These are phyloP conservation scores for Eulemur rufifrons DNA, from an alignment of 2,113 vertebrate species.

Conservation along the genomic window DNA sequence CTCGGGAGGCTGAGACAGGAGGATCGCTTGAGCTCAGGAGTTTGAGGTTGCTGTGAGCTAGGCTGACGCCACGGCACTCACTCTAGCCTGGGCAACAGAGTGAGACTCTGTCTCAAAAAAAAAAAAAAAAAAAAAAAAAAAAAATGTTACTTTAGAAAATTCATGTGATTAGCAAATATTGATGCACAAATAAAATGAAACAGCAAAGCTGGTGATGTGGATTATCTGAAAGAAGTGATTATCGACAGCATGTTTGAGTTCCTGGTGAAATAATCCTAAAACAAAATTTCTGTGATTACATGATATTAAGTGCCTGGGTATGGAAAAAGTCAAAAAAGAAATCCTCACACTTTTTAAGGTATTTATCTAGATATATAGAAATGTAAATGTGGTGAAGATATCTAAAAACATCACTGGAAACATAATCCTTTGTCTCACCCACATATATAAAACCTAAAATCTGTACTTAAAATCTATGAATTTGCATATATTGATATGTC, in stretches of 20 bases:
- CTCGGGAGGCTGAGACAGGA: no score
- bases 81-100: no score
- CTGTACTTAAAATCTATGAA: background rate
- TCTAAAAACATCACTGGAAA: background rate
- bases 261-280: constrained; percentile 2
- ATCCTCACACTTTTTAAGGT: background rate
- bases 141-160: background rate
- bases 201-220: background rate
- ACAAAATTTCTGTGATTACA: background rate
- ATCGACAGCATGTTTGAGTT: background rate
- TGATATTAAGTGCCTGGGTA: background rate
- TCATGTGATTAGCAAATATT: background rate
- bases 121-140: no score
- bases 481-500: background rate
- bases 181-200: background rate
- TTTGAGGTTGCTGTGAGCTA: no score
- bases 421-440: background rate
- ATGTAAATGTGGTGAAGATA: background rate
- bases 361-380: background rate
- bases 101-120: no score
- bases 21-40: no score
- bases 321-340: background rate
- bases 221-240: background rate
- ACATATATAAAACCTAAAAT: background rate
- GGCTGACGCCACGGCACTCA: no score